Evolutionary conservation across 2,888 invertebrate genomes (phyloP), one percentile per base, ranked within the genome.

Genomic region (Calliopum simillimum): DNA sequence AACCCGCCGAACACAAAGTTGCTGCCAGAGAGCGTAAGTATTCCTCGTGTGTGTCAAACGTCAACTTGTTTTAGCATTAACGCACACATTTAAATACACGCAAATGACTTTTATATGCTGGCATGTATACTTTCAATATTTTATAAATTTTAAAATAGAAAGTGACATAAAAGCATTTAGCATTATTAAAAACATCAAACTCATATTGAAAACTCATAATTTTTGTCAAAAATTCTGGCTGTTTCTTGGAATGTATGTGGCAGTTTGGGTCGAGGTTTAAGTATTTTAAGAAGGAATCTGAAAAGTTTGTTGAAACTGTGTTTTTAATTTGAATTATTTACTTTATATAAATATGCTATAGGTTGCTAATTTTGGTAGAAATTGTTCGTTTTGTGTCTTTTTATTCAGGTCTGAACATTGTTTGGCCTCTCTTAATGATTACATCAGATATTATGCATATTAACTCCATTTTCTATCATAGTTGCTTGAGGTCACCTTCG

Each of bases 71-170:
- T 53, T 19, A 43, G 2, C 53, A 46, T 49, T 21, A 25, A 58
- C 46, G 58, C 33, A 46, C 47, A 67, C 23, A 51, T 23, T 13
- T 43, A 51, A 33, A 14, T 51, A 64, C n/a, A 51, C 51, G 13
- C n/a, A 61, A 16, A 8, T 1, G 33, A 33, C 33, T 33, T 33
- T 33, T 6, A 33, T 8, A 49, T 59, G 14, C 1, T 1, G 25
- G 13, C 25, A 53, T 41, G 55, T 56, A 19, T 25, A 33, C 19
- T n/a, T 16, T 14, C 23, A 49, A 19, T 47, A 47, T 61, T 61
- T 19, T 16, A 64, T 53, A 51, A 51, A 19, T 51, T 53, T 23
- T 41, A 14, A 43, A 64, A 64, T 64, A 41, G 64, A 51, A 64
- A 41, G 49, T 53, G 16, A 19, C 51, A 41, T 33, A 8, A 33